Evolutionary conservation across 2,113 vertebrate species (phyloP).

Genomic region (Mormoops blainvillei): DNA sequence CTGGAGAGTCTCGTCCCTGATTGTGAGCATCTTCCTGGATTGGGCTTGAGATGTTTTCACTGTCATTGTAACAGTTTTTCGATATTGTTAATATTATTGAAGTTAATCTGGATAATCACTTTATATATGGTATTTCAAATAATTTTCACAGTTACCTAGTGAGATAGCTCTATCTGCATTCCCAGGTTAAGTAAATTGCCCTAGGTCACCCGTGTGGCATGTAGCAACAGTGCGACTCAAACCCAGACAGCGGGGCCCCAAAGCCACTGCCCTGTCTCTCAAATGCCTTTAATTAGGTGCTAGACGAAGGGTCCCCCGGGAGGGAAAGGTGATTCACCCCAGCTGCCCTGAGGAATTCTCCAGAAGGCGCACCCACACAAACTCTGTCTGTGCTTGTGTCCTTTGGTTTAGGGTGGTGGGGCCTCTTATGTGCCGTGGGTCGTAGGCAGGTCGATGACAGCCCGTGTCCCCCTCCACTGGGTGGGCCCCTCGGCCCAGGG

Average conservation of each 20-base stretch:
- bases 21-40: not conserved
- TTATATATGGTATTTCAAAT: not conserved
- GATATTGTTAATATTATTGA: too few relatives aligned
- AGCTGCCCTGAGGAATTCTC: not conserved
- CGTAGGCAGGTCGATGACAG: too few relatives aligned
- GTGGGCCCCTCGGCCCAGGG: too few relatives aligned
- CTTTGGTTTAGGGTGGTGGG: not conserved
- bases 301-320: rapidly evolving
- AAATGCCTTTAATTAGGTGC: rapidly evolving
- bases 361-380: not conserved
- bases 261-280: not conserved
- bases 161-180: not conserved
- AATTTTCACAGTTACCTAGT: not conserved
- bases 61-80: not conserved
- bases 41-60: not conserved
- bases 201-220: not conserved
- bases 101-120: not conserved
- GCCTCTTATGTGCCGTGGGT: not conserved
- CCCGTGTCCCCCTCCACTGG: not conserved
- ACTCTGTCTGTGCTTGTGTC: too few relatives aligned
- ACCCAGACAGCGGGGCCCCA: not conserved
- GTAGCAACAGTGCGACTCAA: not conserved
- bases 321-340: too few relatives aligned
- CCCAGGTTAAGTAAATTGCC: not conserved
- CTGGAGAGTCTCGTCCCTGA: not conserved